Evolutionary conservation across 2,113 vertebrate genomes (phyloP).

Genomic region (Tupaia tana): DNA sequence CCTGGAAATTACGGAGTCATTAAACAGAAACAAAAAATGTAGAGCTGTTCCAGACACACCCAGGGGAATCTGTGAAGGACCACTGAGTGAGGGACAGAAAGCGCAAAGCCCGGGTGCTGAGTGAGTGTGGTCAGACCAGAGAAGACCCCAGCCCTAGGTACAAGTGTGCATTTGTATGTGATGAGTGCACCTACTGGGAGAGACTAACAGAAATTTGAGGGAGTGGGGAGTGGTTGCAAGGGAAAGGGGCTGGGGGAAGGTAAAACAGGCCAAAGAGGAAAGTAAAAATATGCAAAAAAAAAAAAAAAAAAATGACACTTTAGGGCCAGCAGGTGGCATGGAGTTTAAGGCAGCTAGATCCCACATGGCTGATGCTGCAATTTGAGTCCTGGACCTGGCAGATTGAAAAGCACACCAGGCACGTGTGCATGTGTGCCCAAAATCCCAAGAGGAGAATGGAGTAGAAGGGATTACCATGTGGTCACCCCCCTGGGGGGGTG

Average conservation of each 20-base stretch:
- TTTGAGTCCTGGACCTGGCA: too few relatives aligned
- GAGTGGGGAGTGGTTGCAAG: background rate
- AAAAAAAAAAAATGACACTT: background rate
- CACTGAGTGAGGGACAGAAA: background rate
- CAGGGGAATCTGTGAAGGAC: background rate
- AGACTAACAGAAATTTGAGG: background rate
- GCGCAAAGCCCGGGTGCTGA: fast-evolving
- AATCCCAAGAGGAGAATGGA: too few relatives aligned
- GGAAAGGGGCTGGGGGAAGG: background rate
- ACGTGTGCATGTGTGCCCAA: too few relatives aligned
- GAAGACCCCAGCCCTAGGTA: background rate
- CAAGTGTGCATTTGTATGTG: background rate
- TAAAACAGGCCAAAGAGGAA: background rate
- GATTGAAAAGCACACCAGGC: too few relatives aligned
- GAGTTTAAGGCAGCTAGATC: too few relatives aligned
- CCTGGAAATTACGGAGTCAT: background rate
- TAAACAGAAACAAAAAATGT: background rate
- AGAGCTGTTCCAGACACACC: background rate
- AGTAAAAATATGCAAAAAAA: background rate
- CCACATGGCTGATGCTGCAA: too few relatives aligned
- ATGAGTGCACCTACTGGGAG: background rate
- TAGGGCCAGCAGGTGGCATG: background rate
- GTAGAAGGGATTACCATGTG: too few relatives aligned
- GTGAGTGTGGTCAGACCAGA: background rate
- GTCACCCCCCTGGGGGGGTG: too few relatives aligned